Conservation (phyloP, 2,113 vertebrate species). For the Pipa parva region DNA sequence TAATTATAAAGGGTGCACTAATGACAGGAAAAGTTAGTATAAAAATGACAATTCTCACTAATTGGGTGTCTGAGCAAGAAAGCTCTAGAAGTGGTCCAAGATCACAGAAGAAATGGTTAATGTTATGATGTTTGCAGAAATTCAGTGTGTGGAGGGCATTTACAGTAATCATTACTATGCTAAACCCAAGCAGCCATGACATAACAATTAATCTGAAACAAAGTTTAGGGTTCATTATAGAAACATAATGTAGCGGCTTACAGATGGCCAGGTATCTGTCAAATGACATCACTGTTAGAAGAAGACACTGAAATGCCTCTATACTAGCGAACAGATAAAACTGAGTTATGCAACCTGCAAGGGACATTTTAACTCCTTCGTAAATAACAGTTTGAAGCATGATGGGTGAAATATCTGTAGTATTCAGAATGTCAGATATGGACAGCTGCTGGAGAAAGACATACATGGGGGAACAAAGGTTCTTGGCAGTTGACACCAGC, state of each 20-base stretch:
- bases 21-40: slow-evolving; percentile 10
- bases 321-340: not conserved
- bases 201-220: slow-evolving; percentile 4
- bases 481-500: slow-evolving; percentile 2
- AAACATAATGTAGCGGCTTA: slow-evolving; percentile 25
- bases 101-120: slow-evolving; percentile 21
- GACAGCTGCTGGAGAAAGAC: slow-evolving; percentile 2
- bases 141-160: slow-evolving; percentile 25
- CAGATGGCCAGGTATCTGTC: not conserved
- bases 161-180: slow-evolving; percentile 12
- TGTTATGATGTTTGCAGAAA: not conserved
- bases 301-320: not conserved
- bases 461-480: slow-evolving; percentile 19
- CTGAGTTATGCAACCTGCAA: not conserved
- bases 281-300: not conserved
- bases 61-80: slow-evolving; percentile 8
- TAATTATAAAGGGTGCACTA: not conserved
- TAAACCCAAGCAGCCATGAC: slow-evolving; percentile 23
- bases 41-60: slow-evolving; percentile 27
- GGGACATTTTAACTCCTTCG: not conserved
- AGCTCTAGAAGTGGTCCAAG: not conserved
- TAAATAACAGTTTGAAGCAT: not conserved
- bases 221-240: slow-evolving; percentile 27
- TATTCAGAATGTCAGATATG: not conserved
- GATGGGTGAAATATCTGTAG: slow-evolving; percentile 1